A percentile compares a stretch with the other conserved stretches of the same genome.
These are phyloP conservation scores for Brachionus rotundiformis DNA, from an alignment of 1,140 invertebrate genomes.

Conservation along the genomic window DNA sequence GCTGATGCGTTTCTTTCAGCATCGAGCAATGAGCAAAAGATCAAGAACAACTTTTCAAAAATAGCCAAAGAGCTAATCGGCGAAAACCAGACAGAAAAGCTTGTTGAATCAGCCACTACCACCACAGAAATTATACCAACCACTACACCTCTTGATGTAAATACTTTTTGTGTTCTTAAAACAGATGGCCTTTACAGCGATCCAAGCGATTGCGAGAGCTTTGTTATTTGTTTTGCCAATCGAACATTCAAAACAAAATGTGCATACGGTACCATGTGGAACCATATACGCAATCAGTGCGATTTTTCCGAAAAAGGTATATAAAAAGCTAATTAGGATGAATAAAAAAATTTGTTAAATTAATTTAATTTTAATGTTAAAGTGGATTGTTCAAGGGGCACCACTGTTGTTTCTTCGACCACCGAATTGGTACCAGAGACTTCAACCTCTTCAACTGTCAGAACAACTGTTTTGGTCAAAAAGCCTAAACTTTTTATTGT, in stretches of 20 bases:
- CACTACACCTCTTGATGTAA: background rate
- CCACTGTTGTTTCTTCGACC: background rate
- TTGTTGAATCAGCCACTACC: background rate
- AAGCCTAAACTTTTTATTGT: constrained; percentile 36
- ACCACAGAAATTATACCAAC: background rate
- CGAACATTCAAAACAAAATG: constrained; percentile 47
- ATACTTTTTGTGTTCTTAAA: constrained; percentile 45
- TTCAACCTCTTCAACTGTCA: background rate
- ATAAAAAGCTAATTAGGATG: too few species aligned
- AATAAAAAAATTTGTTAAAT: background rate
- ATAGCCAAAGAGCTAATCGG: constrained; percentile 1
- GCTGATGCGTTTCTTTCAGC: background rate
- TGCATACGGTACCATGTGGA: constrained; percentile 51
- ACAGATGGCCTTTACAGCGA: constrained; percentile 48
- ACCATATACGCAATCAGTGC: constrained; percentile 30
- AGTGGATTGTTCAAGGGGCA: constrained; percentile 25
- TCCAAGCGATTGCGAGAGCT: constrained; percentile 44
- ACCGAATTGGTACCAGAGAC: background rate
- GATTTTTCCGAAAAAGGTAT: constrained; percentile 51
- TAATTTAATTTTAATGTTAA: background rate
- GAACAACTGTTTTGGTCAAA: constrained; percentile 3
- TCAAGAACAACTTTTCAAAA: constrained; percentile 45
- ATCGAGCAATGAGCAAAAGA: background rate
- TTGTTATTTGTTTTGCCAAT: constrained; percentile 52
- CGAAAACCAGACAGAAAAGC: background rate